Percentiles rank a stretch among this genome's conserved stretches.
Evolutionary conservation across 1,140 invertebrate species (phyloP).

Genomic region (Drosophila ohnishii): DNA sequence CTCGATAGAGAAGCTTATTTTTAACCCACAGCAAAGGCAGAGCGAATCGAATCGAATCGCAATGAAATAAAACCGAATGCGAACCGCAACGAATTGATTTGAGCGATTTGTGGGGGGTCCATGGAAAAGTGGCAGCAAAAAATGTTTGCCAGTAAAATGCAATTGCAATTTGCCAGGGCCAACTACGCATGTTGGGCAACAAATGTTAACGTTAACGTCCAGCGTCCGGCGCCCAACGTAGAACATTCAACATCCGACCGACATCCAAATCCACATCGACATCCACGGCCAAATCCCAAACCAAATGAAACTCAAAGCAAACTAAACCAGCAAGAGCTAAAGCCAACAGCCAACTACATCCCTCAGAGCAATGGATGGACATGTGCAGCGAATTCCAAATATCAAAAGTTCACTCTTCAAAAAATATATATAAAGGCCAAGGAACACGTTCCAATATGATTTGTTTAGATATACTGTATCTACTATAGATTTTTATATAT

Average conservation of each 20-base stretch:
- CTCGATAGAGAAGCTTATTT: constrained; percentile 27
- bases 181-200: constrained; percentile 36
- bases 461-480: background rate
- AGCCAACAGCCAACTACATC: constrained; percentile 20
- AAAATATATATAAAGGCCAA: background rate
- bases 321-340: constrained; percentile 29
- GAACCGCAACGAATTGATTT: constrained; percentile 77
- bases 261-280: constrained; percentile 36
- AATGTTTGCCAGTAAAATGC: constrained; percentile 68
- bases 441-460: background rate
- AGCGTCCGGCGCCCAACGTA: background rate
- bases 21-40: constrained; percentile 26
- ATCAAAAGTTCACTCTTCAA: constrained; percentile 21
- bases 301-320: constrained; percentile 49
- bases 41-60: constrained; percentile 22
- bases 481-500: background rate
- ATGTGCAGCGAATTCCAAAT: constrained; percentile 47
- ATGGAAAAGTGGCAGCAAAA: constrained; percentile 53
- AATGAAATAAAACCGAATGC: constrained; percentile 50
- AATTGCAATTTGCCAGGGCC: constrained; percentile 61
- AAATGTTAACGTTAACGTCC: constrained; percentile 12
- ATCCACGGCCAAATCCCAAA: constrained; percentile 34
- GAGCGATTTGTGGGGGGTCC: constrained; percentile 54
- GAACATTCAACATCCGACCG: constrained; percentile 8
- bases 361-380: constrained; percentile 19